These are phyloP conservation scores for Megalops atlanticus DNA, from an alignment of 2,113 vertebrate genomes.

Conservation along the genomic window DNA sequence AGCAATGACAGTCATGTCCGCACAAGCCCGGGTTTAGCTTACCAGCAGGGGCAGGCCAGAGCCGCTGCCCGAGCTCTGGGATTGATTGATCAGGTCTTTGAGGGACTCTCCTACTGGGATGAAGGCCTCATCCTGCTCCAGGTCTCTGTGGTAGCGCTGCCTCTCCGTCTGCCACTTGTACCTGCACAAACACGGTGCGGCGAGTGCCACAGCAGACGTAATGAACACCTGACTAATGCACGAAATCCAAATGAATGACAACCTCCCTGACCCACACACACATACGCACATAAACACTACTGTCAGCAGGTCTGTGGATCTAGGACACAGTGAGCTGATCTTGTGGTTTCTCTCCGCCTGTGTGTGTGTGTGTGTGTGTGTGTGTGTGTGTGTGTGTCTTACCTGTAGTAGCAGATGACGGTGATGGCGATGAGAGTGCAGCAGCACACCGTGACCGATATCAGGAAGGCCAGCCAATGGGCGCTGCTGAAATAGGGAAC, in stretches of 20 bases:
- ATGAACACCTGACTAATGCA: too few relatives aligned
- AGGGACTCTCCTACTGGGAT: constrained; percentile 91
- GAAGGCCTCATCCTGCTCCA: constrained; percentile 92
- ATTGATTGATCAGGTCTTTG: constrained; percentile 95
- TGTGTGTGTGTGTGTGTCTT: neutral
- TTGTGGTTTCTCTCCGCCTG: too few relatives aligned
- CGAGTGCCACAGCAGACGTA: constrained; percentile 68
- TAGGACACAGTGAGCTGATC: neutral
- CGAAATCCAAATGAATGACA: neutral
- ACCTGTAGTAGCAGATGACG: constrained; percentile 88
- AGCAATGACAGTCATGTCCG: too few relatives aligned
- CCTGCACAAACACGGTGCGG: constrained; percentile 46
- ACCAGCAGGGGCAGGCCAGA: constrained; percentile 96
- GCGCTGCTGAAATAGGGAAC: constrained; percentile 65
- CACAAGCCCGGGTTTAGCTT: constrained; percentile 41
- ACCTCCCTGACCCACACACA: neutral
- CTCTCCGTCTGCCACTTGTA: constrained; percentile 82
- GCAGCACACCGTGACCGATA: constrained; percentile 82
- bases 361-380: neutral
- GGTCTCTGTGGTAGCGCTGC: constrained; percentile 85
- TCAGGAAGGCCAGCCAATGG: constrained; percentile 80
- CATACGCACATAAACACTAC: neutral
- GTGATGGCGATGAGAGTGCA: constrained; percentile 79
- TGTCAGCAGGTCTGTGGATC: too few relatives aligned
- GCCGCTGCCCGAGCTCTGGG: constrained; percentile 91